phyloP scores from a whole-genome alignment of 2,888 invertebrate genomes.

The Ariolimax columbianus region DNA sequence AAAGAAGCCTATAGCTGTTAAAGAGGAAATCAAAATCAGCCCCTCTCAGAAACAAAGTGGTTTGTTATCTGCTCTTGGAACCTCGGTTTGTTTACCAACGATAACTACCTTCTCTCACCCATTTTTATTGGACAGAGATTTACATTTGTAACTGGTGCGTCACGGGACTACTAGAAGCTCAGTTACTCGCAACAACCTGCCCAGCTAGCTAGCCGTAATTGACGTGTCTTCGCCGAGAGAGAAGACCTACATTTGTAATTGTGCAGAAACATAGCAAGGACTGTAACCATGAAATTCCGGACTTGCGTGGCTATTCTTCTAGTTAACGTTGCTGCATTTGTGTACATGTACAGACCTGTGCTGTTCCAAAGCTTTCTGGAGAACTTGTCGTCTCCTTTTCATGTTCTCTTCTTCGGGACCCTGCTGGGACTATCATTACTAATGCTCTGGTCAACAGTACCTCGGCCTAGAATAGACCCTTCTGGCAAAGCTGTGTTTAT shows the following conservation, averaged over 20 bases:
- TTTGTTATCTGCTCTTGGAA: no score
- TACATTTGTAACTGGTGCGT: no score
- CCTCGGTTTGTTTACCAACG: no score
- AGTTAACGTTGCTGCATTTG: conserved; percentile 7
- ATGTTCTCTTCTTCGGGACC: conserved; percentile 27
- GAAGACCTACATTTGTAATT: neutral
- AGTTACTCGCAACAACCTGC: no score
- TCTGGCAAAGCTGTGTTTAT: conserved; percentile 54
- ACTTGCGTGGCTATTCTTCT: conserved; percentile 32
- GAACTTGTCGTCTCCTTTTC: neutral
- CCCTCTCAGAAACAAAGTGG: no score
- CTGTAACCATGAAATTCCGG: conserved; percentile 33
- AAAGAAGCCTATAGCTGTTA: no score
- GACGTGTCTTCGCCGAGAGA: no score
- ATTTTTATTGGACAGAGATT: no score
- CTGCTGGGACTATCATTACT: conserved; percentile 40
- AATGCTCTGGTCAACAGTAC: conserved; percentile 37
- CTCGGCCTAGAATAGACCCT: conserved; percentile 43
- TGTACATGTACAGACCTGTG: conserved; percentile 32
- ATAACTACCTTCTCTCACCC: no score
- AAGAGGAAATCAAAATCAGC: no score
- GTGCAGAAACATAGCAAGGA: neutral
- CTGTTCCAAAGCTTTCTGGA: neutral
- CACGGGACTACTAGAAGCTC: no score
- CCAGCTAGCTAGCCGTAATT: no score